Conservation (phyloP, 1,140 invertebrate genomes). For the Drosophila watanabei region DNA sequence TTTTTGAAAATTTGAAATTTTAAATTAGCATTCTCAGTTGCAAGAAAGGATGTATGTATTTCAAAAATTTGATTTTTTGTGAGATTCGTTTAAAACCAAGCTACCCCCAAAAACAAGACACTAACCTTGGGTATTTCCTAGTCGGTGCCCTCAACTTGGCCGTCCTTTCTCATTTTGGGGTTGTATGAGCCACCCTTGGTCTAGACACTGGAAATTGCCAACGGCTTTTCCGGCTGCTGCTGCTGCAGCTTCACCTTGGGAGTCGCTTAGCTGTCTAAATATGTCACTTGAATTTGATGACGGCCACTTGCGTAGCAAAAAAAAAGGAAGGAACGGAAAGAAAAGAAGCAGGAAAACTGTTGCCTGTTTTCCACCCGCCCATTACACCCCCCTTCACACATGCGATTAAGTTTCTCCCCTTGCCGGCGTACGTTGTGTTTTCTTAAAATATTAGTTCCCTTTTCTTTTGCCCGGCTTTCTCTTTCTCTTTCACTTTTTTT, state of each 20-base stretch:
- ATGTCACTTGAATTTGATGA: conserved; percentile 84
- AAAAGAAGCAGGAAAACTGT: conserved; percentile 57
- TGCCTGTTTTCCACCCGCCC: conserved; percentile 52
- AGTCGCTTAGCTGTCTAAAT: conserved; percentile 84
- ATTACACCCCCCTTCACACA: conserved; percentile 33
- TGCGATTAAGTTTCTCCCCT: conserved; percentile 53
- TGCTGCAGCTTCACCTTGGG: conserved; percentile 69
- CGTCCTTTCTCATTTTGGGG: conserved; percentile 18
- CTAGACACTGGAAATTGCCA: conserved; percentile 72
- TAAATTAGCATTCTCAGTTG: no score
- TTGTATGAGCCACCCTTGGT: conserved; percentile 44
- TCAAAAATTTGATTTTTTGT: not conserved
- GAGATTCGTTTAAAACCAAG: not conserved
- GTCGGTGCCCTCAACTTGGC: not conserved
- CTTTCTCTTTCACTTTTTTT: not conserved
- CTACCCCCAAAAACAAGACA: not conserved
- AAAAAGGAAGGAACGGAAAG: not conserved
- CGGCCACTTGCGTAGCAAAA: conserved; percentile 69
- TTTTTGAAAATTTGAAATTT: no score
- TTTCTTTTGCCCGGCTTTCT: conserved; percentile 33
- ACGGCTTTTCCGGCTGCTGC: conserved; percentile 50
- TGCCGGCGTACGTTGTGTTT: conserved; percentile 53
- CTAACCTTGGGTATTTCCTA: not conserved
- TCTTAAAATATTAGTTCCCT: conserved; percentile 84
- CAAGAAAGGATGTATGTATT: not conserved